Evolutionary conservation across 2,797 vertebrate genomes (phyloP).

Genomic region (Fundulus diaphanus): DNA sequence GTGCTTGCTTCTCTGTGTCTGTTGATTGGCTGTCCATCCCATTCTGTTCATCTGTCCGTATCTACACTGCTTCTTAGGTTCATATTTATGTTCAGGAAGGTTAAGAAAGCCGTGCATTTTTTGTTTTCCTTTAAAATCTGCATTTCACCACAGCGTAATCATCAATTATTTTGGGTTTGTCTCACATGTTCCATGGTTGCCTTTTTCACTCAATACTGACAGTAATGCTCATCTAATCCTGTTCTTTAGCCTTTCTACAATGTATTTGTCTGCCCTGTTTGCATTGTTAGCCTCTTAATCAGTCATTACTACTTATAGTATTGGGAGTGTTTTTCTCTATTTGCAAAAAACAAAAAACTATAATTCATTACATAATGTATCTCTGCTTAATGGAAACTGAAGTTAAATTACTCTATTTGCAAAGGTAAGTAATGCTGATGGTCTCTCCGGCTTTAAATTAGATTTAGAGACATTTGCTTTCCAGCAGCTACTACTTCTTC

Average conservation of each 20-base stretch:
- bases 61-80: constrained; percentile 63
- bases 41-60: constrained; percentile 68
- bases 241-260: constrained; percentile 7
- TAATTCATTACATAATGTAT: constrained; percentile 5
- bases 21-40: constrained; percentile 61
- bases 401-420: neutral
- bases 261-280: neutral
- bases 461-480: neutral
- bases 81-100: constrained; percentile 41
- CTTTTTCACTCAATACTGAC: neutral
- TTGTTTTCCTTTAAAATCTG: constrained; percentile 48
- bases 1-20: constrained; percentile 55
- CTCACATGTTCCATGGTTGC: constrained; percentile 15
- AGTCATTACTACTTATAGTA: neutral
- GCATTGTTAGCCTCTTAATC: neutral
- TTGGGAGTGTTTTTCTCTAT: neutral
- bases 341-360: neutral
- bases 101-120: constrained; percentile 23
- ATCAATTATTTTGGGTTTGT: constrained; percentile 8
- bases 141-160: constrained; percentile 35
- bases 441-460: neutral
- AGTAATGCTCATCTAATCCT: constrained; percentile 1
- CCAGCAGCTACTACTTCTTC: neutral
- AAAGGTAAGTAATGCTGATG: constrained; percentile 5
- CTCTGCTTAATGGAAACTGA: neutral